Conservation (phyloP, 1,140 invertebrate species). For the Araneus ventricosus region DNA sequence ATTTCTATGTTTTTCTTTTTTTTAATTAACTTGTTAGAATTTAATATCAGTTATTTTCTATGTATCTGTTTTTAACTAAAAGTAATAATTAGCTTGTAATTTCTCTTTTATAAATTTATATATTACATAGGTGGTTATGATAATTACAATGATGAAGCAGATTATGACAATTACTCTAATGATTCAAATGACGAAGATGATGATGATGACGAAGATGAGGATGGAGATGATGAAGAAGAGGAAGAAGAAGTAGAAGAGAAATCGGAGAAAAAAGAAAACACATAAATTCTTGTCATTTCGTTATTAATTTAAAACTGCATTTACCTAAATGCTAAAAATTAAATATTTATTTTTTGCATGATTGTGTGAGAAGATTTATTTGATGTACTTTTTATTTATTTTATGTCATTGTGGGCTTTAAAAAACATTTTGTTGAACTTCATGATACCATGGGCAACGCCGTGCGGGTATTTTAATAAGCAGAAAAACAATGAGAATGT, state of each 20-base stretch:
- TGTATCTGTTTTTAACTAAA: background rate
- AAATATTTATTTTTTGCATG: conserved; percentile 52
- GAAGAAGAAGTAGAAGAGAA: conserved; percentile 76
- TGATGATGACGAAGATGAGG: conserved; percentile 77
- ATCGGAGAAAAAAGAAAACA: conserved; percentile 60
- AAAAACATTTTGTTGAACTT: too few species aligned
- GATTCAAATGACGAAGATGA: conserved; percentile 76
- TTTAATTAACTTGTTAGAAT: too few species aligned
- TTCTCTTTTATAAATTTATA: too few species aligned
- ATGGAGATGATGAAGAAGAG: conserved; percentile 77
- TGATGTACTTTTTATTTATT: too few species aligned
- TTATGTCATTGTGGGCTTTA: too few species aligned
- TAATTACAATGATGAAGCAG: conserved; percentile 71
- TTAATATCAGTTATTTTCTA: background rate
- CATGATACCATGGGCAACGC: too few species aligned
- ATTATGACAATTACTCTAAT: conserved; percentile 67
- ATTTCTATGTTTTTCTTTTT: too few species aligned
- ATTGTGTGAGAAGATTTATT: too few species aligned
- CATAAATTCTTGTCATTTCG: conserved; percentile 7
- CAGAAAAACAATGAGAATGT: too few species aligned
- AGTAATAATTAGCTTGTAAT: background rate
- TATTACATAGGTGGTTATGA: background rate
- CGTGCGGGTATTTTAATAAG: too few species aligned
- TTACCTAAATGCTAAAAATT: background rate
- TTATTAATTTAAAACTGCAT: conserved; percentile 22